A percentile compares a stretch with the other conserved stretches of the same genome.
Conservation (phyloP, 1,140 invertebrate genomes). For the Leptopilina boulardi region DNA sequence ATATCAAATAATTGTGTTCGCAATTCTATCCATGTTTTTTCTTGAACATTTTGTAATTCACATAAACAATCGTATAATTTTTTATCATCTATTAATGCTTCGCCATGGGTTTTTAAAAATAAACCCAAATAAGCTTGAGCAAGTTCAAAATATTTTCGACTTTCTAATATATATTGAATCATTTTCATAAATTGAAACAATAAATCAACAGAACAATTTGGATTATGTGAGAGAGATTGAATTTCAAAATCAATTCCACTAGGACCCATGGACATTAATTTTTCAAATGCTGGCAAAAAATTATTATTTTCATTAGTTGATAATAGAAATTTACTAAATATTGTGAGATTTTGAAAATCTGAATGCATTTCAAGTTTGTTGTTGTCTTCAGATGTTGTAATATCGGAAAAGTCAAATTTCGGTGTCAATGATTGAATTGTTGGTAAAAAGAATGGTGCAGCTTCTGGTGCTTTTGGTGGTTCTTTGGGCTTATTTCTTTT, state of each 20-base stretch:
- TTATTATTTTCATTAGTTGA: conserved; percentile 69
- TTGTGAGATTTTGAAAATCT: conserved; percentile 80
- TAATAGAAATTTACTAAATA: conserved; percentile 81
- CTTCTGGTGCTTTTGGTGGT: conserved; percentile 86
- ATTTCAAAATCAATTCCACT: conserved; percentile 94
- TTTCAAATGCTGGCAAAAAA: conserved; percentile 80
- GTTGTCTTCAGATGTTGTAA: conserved; percentile 63
- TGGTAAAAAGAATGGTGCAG: conserved; percentile 96
- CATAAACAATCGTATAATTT: conserved; percentile 78
- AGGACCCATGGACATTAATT: conserved; percentile 89
- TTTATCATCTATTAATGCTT: conserved; percentile 78
- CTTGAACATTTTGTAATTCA: conserved; percentile 79
- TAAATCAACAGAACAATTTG: conserved; percentile 81
- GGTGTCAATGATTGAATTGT: conserved; percentile 90
- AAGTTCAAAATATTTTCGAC: conserved; percentile 93
- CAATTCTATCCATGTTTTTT: conserved; percentile 81
- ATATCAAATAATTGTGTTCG: conserved; percentile 85
- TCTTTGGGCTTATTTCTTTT: conserved; percentile 94
- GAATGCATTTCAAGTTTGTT: conserved; percentile 78
- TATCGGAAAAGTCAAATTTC: conserved; percentile 85
- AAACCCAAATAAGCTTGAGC: conserved; percentile 93
- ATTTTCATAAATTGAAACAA: conserved; percentile 90
- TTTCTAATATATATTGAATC: conserved; percentile 83
- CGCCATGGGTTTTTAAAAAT: conserved; percentile 91
- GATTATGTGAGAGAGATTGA: conserved; percentile 84